Conservation (phyloP, 2,888 invertebrate species). For the Ptychoptera contaminata region DNA sequence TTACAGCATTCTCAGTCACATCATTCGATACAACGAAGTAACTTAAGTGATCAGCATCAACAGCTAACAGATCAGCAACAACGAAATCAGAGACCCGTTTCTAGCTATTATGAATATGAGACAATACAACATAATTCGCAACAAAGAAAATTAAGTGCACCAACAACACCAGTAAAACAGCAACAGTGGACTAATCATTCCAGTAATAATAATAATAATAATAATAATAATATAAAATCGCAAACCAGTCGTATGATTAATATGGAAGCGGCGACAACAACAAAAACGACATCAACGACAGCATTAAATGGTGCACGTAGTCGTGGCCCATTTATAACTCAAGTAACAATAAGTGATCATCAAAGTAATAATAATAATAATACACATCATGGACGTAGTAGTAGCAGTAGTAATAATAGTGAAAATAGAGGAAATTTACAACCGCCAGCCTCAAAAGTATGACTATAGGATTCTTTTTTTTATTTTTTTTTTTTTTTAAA, state of each 20-base stretch:
- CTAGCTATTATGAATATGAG: conserved; percentile 76
- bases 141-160: conserved; percentile 27
- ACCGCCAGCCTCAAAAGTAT: conserved; percentile 19
- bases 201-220: conserved; percentile 23
- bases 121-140: conserved; percentile 49
- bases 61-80: conserved; percentile 23
- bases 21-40: conserved; percentile 12
- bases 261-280: conserved; percentile 11
- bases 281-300: background rate
- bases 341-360: conserved; percentile 42
- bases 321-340: conserved; percentile 44
- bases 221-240: conserved; percentile 11
- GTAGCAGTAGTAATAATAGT: background rate
- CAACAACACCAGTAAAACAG: conserved; percentile 21
- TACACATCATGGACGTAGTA: background rate
- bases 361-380: background rate
- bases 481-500: too few relatives aligned
- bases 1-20: conserved; percentile 11
- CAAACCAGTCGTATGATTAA: conserved; percentile 10
- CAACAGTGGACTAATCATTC: conserved; percentile 30
- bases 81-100: conserved; percentile 43
- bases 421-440: conserved; percentile 9
- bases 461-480: conserved; percentile 28
- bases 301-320: conserved; percentile 20
- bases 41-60: conserved; percentile 5